These are phyloP conservation scores for Coregonus ussuriensis DNA, from an alignment of 2,797 vertebrate species.

Conservation along the genomic window DNA sequence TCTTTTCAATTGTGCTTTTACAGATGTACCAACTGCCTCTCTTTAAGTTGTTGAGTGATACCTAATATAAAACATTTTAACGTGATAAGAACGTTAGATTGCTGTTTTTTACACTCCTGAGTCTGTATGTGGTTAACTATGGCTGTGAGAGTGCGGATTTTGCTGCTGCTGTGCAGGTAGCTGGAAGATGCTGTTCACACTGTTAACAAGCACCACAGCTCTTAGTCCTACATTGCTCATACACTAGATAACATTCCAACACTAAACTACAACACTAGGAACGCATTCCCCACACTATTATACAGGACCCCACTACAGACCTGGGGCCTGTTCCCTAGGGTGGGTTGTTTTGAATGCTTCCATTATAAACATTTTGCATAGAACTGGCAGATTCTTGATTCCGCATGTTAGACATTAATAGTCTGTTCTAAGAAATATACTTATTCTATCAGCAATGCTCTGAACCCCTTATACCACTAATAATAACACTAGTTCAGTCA, in stretches of 20 bases:
- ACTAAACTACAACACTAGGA: constrained; percentile 24
- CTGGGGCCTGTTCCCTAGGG: not conserved
- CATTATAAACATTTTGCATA: constrained; percentile 6
- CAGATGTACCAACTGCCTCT: constrained; percentile 49
- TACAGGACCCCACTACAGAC: constrained; percentile 14
- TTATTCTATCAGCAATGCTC: not conserved
- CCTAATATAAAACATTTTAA: constrained; percentile 12
- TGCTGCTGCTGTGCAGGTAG: not conserved
- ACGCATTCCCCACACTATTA: constrained; percentile 18
- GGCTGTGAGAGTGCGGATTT: not conserved
- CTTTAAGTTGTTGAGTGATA: constrained; percentile 32
- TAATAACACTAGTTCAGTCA: not conserved
- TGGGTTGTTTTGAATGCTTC: not conserved
- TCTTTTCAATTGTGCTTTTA: constrained; percentile 14
- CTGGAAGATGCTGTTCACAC: not conserved
- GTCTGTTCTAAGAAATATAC: not conserved
- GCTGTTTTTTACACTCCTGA: constrained; percentile 12
- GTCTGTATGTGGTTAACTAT: constrained; percentile 17
- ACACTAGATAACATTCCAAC: constrained; percentile 32
- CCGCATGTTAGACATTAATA: constrained; percentile 5
- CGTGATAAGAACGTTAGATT: constrained; percentile 11
- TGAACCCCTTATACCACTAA: not conserved
- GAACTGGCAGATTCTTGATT: not conserved
- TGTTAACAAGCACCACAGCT: not conserved
- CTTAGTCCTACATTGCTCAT: constrained; percentile 42